Evolutionary conservation across 2,888 invertebrate genomes (phyloP), one percentile per base, ranked within the genome.

Genomic region (Eupithecia pulchellata): DNA sequence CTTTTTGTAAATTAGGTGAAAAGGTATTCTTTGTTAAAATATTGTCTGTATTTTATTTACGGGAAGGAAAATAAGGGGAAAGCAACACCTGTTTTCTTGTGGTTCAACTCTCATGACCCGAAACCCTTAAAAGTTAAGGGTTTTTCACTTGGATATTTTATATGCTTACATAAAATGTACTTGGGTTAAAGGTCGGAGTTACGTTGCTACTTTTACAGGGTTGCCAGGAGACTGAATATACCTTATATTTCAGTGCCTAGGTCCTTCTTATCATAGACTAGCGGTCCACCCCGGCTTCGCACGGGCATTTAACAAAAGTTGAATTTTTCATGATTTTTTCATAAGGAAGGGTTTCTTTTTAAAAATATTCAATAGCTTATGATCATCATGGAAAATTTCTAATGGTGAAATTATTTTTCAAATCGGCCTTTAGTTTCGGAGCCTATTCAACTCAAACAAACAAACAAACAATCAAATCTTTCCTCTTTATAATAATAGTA

Each of bases 51-150:
- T 52, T 47, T 47, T 52, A 52, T 52, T 25, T 25, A 52, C 11
- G 52, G 1, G 25, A 13, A 58, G 55, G 64, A 32, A 64, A 42
- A 57, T 30, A 32, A 58, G 47, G 62, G 66, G 47, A 66, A 63
- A 60, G 55, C 80, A 79, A 80, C 82, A 82, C 83, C 85, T 86
- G 82, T 85, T 87, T 86, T 85, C 84, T 84, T 81, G 85, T 82
- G 84, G 84, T 81, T 79, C 78, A 79, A 78, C 72, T 78, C 80
- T 84, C 83, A 79, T 83, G 82, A 78, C 76, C 82, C 75, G 84
- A 85, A 87, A 79, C 82, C 84, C 75, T 80, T 81, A 78, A 78
- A 82, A 72, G 76, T 83, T 80, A 77, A 76, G 70, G 73, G 71
- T 79, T 76, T 76, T 61, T 61, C 47, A 27, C 29, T 42, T 27